phyloP scores from a whole-genome alignment of 2,888 invertebrate species.

The Tenthredo amoena region DNA sequence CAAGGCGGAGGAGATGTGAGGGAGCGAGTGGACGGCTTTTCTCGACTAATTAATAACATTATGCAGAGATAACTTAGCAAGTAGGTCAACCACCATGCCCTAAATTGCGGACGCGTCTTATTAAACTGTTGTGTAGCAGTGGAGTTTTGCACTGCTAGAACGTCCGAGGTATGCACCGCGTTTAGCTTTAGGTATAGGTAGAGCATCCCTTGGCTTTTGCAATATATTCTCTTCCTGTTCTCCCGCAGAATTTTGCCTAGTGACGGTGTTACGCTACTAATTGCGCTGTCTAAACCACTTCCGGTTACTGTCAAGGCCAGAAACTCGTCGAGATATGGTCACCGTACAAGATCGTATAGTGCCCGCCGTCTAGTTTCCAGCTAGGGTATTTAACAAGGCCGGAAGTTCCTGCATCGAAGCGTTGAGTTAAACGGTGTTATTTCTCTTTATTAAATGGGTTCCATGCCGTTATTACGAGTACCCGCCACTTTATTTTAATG shows the following conservation, averaged over 20 bases:
- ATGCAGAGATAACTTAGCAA: slow-evolving; percentile 50
- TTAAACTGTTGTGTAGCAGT: slow-evolving; percentile 46
- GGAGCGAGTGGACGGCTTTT: slow-evolving; percentile 31
- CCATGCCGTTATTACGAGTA: not conserved
- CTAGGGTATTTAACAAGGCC: not conserved
- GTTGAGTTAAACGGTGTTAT: not conserved
- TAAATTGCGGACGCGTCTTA: slow-evolving; percentile 46
- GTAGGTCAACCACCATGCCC: slow-evolving; percentile 45
- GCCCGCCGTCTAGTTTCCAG: slow-evolving; percentile 4
- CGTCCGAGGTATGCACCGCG: slow-evolving; percentile 15
- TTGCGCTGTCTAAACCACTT: slow-evolving; percentile 43
- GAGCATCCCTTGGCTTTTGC: slow-evolving; percentile 11
- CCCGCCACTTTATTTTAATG: not conserved
- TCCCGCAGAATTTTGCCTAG: slow-evolving; percentile 2
- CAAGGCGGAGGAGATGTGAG: not conserved
- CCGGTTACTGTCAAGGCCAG: slow-evolving; percentile 22
- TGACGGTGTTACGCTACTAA: slow-evolving; percentile 35
- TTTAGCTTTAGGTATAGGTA: slow-evolving; percentile 1
- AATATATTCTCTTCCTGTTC: slow-evolving; percentile 34
- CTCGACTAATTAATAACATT: slow-evolving; percentile 49
- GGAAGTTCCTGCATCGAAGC: not conserved
- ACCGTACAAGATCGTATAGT: not conserved
- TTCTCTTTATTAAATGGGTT: not conserved
- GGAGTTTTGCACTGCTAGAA: slow-evolving; percentile 4
- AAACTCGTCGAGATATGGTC: slow-evolving; percentile 17